These are phyloP conservation scores for Macrobrachium nipponense DNA, from an alignment of 1,140 invertebrate genomes.

Conservation along the genomic window DNA sequence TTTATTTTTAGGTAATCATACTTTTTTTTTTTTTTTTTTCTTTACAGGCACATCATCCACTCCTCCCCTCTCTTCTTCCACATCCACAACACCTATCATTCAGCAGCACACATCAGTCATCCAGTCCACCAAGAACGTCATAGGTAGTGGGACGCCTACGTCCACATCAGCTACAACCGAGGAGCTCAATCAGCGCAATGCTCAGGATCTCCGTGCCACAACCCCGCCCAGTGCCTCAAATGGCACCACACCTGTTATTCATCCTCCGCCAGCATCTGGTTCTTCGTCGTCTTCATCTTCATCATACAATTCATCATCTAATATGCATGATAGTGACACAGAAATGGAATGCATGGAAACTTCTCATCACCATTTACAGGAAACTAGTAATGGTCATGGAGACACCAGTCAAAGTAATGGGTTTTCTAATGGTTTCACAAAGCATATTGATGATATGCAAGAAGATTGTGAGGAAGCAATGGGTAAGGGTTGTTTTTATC, in stretches of 20 bases:
- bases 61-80: conserved; percentile 32
- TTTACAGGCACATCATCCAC: conserved; percentile 28
- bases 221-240: conserved; percentile 31
- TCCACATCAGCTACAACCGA: conserved; percentile 27
- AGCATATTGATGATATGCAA: conserved; percentile 41
- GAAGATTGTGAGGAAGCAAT: conserved; percentile 39
- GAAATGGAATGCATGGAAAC: conserved; percentile 48
- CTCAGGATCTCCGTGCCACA: conserved; percentile 28
- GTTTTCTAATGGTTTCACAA: conserved; percentile 41
- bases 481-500: conserved; percentile 18
- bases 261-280: conserved; percentile 5
- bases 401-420: conserved; percentile 39
- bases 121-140: conserved; percentile 49
- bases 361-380: conserved; percentile 13
- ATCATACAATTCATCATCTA: conserved; percentile 34
- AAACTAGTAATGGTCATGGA: conserved; percentile 6
- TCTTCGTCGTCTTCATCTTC: conserved; percentile 33
- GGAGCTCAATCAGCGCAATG: conserved; percentile 48
- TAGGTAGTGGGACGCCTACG: conserved; percentile 31
- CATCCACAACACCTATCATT: conserved; percentile 37
- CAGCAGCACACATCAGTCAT: conserved; percentile 54
- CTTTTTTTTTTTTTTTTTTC: too few species aligned
- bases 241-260: conserved; percentile 41
- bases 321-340: conserved; percentile 51
- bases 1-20: too few species aligned